Evolutionary conservation across 1,140 invertebrate genomes (phyloP).

Genomic region (Melipona quadrifasciata): DNA sequence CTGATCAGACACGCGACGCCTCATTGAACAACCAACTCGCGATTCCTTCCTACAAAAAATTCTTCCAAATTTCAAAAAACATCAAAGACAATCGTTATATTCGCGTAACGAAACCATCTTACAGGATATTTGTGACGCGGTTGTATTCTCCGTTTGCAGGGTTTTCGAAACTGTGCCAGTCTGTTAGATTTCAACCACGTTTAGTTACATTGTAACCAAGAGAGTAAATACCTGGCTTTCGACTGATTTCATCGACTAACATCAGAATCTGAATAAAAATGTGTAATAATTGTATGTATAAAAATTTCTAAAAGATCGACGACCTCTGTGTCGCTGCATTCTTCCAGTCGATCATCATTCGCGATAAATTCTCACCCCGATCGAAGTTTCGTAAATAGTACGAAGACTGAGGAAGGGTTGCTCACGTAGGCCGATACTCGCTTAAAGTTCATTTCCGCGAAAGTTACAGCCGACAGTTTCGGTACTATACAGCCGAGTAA

Average conservation of each 20-base stretch:
- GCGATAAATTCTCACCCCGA: background rate
- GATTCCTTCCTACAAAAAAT: too few species aligned
- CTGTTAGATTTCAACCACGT: too few species aligned
- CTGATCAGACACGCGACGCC: too few species aligned
- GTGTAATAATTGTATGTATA: too few species aligned
- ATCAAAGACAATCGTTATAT: too few species aligned
- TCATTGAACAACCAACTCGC: too few species aligned
- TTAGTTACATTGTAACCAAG: too few species aligned
- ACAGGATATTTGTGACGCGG: too few species aligned
- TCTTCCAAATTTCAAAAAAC: too few species aligned
- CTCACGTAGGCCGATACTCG: constrained; percentile 4
- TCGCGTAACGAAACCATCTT: too few species aligned
- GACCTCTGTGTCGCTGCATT: background rate
- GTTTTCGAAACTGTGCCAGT: too few species aligned
- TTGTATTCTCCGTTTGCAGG: too few species aligned
- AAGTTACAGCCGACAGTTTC: constrained; percentile 47
- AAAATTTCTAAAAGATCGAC: background rate
- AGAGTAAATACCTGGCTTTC: background rate
- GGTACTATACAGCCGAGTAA: constrained; percentile 26
- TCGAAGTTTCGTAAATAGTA: background rate
- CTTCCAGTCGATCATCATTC: background rate
- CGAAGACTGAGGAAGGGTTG: background rate
- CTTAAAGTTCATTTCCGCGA: constrained; percentile 41
- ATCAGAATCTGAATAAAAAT: background rate
- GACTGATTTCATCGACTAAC: background rate